Base-by-base conservation (phyloP, 2,888 invertebrate species). In the Acrobasis suavella region DNA sequence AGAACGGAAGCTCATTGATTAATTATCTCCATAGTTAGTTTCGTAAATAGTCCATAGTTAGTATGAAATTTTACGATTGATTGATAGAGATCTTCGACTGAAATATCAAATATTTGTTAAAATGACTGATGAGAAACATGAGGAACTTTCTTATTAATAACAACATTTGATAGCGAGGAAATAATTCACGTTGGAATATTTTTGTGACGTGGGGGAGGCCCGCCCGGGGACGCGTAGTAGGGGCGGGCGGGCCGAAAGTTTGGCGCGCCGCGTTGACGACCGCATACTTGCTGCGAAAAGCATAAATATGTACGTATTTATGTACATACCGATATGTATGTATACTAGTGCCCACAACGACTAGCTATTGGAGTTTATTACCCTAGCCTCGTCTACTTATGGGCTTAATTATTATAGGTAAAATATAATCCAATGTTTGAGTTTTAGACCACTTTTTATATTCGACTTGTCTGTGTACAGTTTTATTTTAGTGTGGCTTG, bases 171-270 rank as follows among this genome's bases (percentile, higher is more conserved):
- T 46, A n/a, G 46, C 46, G 14, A 46, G 14, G 46, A n/a, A 46
- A 46, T 46, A 14, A 46, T 46, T 46, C n/a, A 46, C 5, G 14
- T 14, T 6, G n/a, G 46, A 46, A 46, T n/a, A 46, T 46, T 46
- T 46, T n/a, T 14, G 46, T 46, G 46, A 14, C 14, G 7, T 14
- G n/a, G 6, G 46, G 46, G 14, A 14, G 32, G 14, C 32, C 32
- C 52, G 32, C 52, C 3, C 22, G 51, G 51, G n/a, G n/a, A n/a
- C 51, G 14, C 32, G 52, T 37, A n/a, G 32, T 32, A 12, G 32
- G 52, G 52, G 52, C 52, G 52, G 52, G 52, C 52, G 52, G 32
- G 32, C 22, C 52, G 32, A 52, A 52, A 52, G 52, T 52, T 52
- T 52, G 22, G 32, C 52, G 52, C 52, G 52, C 32, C 32, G 32